Evolutionary conservation across 2,888 invertebrate species (phyloP), one percentile per base, ranked within the genome.

Genomic region (Tanypteryx hageni): DNA sequence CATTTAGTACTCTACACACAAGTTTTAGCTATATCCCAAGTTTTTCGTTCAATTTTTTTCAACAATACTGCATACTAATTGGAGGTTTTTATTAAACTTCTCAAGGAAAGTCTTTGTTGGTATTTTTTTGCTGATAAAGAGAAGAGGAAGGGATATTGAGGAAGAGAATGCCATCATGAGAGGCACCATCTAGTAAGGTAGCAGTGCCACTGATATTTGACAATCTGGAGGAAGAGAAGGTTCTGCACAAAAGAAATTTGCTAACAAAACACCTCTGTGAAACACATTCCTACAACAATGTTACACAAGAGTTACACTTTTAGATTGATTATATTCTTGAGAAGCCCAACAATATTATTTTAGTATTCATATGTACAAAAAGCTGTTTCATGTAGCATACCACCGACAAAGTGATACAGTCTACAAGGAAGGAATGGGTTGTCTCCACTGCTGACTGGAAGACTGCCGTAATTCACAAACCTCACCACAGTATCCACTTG

Each of bases 341-440:
- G 89, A 89, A 89, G 89, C 89, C 89, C 89, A 89, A 89, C 89
- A 89, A 89, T 89, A 68, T 89, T 89, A 89, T 89, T 89, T 89
- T 89, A 89, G 89, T 89, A 93, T 92, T 93, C 92, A 93, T 93
- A 93, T 93, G 93, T 93, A 93, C 93, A 93, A 93, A 93, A 93
- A 93, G 93, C 93, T 93, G 93, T 93, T 93, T 93, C 93, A 92
- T 93, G 92, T 92, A 93, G 92, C 92, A 92, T 86, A 91, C 92
- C 92, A 85, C 92, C 58, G 59, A 93, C 84, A 92, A 84, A 89
- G 89, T 64, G 89, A 89, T 64, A 89, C 89, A 44, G 58, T 64
- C 64, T 44, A 44, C 61, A 68, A 89, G 64, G 64, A 89, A 64
- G 89, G 68, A 89, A 89, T 89, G 64, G 89, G 44, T 64, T 68